Base-by-base conservation (phyloP, 2,888 invertebrate species). In the Drosophila helvetica region DNA sequence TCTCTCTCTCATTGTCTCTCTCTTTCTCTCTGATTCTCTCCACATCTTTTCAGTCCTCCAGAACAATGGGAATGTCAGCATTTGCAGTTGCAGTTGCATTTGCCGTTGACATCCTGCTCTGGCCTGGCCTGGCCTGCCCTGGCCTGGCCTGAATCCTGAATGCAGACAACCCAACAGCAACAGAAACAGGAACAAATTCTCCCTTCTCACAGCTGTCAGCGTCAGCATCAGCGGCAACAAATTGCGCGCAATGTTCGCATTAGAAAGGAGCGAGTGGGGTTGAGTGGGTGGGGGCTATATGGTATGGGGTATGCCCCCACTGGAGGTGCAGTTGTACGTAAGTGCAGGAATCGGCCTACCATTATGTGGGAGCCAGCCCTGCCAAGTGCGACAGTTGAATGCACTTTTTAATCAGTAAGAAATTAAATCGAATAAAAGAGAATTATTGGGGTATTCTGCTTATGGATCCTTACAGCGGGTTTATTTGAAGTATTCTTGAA, bases 181-280 rank as follows among this genome's bases (percentile, higher is more conserved):
- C 46, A 52, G 64, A 51, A 72, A 65, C 54, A 70, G 61, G 54
- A 75, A 48, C 65, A 72, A 63, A 70, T 70, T 68, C 80, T 80
- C 80, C 74, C 72, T 74, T 79, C 80, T 85, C 86, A 77, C 82
- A 83, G 86, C 86, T 83, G 82, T 83, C 82, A 83, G 73, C 80
- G 74, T 83, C 82, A 83, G 73, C 84, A 72, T 83, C 82, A 83
- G 73, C 86, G 74, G 77, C 82, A 83, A 83, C 82, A 83, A 83
- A 83, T 83, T 83, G 82, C 84, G 82, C 82, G 84, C 81, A 83
- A 83, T 83, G 82, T 86, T 83, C 77, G 81, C 81, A 86, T 86
- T 83, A 83, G 81, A 83, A 56, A 71, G 64, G 10, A n/a, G 48
- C 7, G 7, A 7, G 25, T 7, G 25, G 25, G 27, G 25, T 1